Base-by-base conservation (phyloP, 2,888 invertebrate genomes). In the Ceriagrion tenellum region DNA sequence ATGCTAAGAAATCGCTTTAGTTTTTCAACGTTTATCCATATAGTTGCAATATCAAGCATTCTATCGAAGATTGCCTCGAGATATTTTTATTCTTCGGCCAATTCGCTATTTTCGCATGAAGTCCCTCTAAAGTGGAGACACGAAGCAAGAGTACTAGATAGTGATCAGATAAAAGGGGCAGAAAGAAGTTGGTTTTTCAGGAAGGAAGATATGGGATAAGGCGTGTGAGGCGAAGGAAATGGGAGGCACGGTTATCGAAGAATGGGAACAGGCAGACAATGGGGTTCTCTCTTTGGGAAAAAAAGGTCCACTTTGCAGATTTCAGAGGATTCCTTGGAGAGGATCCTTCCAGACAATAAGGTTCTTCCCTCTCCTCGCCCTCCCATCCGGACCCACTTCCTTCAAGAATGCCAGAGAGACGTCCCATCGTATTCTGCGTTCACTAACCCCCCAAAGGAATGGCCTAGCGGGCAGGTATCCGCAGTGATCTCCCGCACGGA, bases 221-320 rank as follows among this genome's bases (percentile, higher is more conserved):
- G 47, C n/a, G 26, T 89, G 47, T 55, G 81, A 35, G 89, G 55
- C 55, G n/a, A 47, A 55, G 55, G 89, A 89, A 89, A 55, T 55
- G 47, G n/a, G 89, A 47, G 40, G 81, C 81, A 81, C n/a, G 81
- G 81, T 81, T 81, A 81, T 81, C 81, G 81, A 81, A 47, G 89
- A n/a, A 55, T 55, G 89, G 23, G 89, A 89, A 89, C 89, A n/a
- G 89, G 89, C n/a, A 89, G 55, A 89, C 89, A 89, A 89, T 89
- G 88, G 89, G 89, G 47, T 89, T 89, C 23, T 55, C 89, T 89
- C 89, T 47, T 55, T 55, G 23, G 55, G 89, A 55, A 55, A 59
- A 74, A 89, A 89, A 89, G 89, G 89, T n/a, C 55, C 89, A 89
- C 89, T 89, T 89, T 55, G 89, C 89, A 55, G 89, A 89, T 89